phyloP scores from a whole-genome alignment of 2,888 invertebrate genomes.

The Tholera decimalis region DNA sequence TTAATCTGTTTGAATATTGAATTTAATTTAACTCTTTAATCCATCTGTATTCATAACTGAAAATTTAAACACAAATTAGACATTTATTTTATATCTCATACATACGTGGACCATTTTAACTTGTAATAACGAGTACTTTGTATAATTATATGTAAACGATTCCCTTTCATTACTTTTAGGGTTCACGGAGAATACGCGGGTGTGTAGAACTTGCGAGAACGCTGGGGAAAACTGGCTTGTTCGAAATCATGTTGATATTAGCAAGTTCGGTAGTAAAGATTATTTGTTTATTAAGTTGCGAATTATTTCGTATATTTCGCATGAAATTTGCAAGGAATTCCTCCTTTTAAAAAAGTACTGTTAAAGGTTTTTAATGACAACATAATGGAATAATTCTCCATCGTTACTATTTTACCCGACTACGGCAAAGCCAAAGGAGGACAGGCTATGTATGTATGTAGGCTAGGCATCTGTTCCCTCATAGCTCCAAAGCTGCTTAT shows the following conservation, averaged over 20 bases:
- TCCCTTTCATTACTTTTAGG: conserved; percentile 66
- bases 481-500: too few species aligned
- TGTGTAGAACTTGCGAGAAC: conserved; percentile 3
- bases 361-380: too few species aligned
- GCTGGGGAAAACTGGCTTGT: not conserved
- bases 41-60: conserved; percentile 48
- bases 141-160: conserved; percentile 78
- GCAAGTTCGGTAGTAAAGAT: too few species aligned
- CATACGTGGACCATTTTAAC: conserved; percentile 56
- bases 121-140: conserved; percentile 69
- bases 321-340: not conserved
- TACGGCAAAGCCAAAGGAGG: too few species aligned
- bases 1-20: conserved; percentile 50
- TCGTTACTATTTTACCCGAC: not conserved
- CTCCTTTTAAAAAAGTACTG: too few species aligned
- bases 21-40: conserved; percentile 55
- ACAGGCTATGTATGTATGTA: too few species aligned
- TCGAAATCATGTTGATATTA: not conserved
- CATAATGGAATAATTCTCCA: not conserved
- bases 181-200: conserved; percentile 49
- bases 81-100: conserved; percentile 63
- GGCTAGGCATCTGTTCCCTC: too few species aligned
- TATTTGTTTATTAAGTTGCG: too few species aligned
- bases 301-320: not conserved
- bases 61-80: conserved; percentile 56